A percentile compares a stretch with the other conserved stretches of the same genome.
These are phyloP conservation scores for Proisotoma minuta DNA, from an alignment of 2,888 invertebrate species.

Conservation along the genomic window DNA sequence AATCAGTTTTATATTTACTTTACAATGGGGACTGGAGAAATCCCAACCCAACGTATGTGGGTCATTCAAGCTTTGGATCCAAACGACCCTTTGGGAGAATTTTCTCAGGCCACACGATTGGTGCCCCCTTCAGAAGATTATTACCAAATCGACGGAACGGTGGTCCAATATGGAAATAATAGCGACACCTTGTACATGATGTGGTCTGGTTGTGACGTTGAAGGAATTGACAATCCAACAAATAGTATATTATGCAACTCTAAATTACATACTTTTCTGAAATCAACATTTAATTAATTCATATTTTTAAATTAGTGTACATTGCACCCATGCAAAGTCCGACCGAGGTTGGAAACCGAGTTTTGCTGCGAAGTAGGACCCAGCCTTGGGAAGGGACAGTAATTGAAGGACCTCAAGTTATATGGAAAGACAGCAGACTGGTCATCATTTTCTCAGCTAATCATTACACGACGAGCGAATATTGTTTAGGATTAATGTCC, in stretches of 20 bases:
- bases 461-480: conserved; percentile 24
- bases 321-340: conserved; percentile 38
- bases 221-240: conserved; percentile 36
- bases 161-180: conserved; percentile 28
- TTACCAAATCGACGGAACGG: conserved; percentile 33
- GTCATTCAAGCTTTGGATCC: conserved; percentile 41
- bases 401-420: conserved; percentile 30
- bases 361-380: conserved; percentile 26
- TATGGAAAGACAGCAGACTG: conserved; percentile 23
- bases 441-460: conserved; percentile 29
- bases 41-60: conserved; percentile 43
- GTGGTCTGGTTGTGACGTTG: conserved; percentile 40
- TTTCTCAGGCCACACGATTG: no score
- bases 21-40: conserved; percentile 41
- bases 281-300: no score
- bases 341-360: conserved; percentile 24
- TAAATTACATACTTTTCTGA: no score
- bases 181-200: conserved; percentile 31
- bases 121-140: conserved; percentile 27
- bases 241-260: no score
- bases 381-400: conserved; percentile 35
- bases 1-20: conserved; percentile 44
- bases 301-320: no score
- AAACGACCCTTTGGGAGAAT: conserved; percentile 37
- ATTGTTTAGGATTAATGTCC: conserved; percentile 40